Evolutionary conservation across 2,888 invertebrate species (phyloP), one percentile per base, ranked within the genome.

Genomic region (Acrobasis repandana): DNA sequence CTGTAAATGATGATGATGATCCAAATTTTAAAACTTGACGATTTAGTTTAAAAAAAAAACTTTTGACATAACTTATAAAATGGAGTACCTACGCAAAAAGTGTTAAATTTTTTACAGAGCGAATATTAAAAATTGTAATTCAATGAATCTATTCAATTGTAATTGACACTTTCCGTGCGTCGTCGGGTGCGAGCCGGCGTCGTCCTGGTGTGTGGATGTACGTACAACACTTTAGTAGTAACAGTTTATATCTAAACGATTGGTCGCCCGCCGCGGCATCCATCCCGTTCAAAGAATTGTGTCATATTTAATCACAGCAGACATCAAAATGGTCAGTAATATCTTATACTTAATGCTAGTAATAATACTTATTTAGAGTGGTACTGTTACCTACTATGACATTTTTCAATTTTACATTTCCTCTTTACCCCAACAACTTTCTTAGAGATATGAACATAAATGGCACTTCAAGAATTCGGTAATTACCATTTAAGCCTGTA

Each of bases 181-280:
- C 64, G 56, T 9, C 64, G 56, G 57, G 54, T n/a, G 36, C 48
- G 58, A 16, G 34, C 49, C 18, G 16, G 14, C 15, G 58, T 50
- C 34, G 10, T 34, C 49, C 11, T 58, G 57, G 4, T 43, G 43
- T 43, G 49, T 62, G 60, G 62, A 66, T 63, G 65, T 63, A 63
- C 63, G 65, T 63, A 63, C 63, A 63, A 63, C 62, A 66, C 56
- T 64, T 64, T 64, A 64, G 67, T 60, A 63, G 61, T 58, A 67
- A 65, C 62, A 65, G 58, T 58, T 63, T 62, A 62, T 58, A 64
- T 61, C 64, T 58, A 51, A 60, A 28, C 58, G 56, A 60, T 62
- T 61, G 62, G 64, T 58, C 63, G 62, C 64, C 57, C 58, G 63
- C 57, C 56, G 33, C 58, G 36, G 62, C 46, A 56, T 36, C 49